Base-by-base conservation (phyloP, 2,797 vertebrate genomes). In the Gouania willdenowi region DNA sequence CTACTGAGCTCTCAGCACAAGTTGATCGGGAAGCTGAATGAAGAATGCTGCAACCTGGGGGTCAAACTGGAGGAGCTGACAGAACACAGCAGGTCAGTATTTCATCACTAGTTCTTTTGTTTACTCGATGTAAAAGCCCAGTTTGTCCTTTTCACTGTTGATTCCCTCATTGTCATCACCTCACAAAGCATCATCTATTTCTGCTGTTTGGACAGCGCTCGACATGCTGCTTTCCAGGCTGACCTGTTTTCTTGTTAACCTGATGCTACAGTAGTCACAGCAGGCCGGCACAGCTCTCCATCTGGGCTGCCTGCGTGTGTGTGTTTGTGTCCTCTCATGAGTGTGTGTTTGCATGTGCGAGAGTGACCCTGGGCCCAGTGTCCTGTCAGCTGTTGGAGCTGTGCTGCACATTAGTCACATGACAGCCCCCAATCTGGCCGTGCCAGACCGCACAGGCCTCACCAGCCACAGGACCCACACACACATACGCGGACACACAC, bases 1-100 rank as follows among this genome's bases (percentile, higher is more conserved):
- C 79, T 97, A 66, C 77, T 97, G 81, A 86, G 79, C 47, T 92
- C 92, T 75, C 94, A 98, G 83, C 93, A 94, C 70, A 76, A 81
- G 54, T 84, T 96, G 54, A 87, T 97, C 69, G 70, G 71, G 75
- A 94, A 91, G 80, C 76, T 97, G 75, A 95, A 90, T 75, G 90
- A 93, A 38, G 92, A 94, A 57, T 95, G 89, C 81, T 82, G 71
- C 63, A 41, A 43, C 1, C 82, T 97, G 54, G 89, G 82, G 61
- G 74, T 71, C 41, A 89, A 88, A 58, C 75, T 95, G 80, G 92
- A 95, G 53, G 77, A 90, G 41, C 56, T 89, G 35, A 87, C 82
- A 15, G 85, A 84, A 68, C 92, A 86, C 49, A 90, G 84, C 84
- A 92, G 94, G 94, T 90, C 24, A 40, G 52, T 34, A 8, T 43